Conservation (phyloP, 2,113 vertebrate genomes). For the Coregonus clupeaformis region DNA sequence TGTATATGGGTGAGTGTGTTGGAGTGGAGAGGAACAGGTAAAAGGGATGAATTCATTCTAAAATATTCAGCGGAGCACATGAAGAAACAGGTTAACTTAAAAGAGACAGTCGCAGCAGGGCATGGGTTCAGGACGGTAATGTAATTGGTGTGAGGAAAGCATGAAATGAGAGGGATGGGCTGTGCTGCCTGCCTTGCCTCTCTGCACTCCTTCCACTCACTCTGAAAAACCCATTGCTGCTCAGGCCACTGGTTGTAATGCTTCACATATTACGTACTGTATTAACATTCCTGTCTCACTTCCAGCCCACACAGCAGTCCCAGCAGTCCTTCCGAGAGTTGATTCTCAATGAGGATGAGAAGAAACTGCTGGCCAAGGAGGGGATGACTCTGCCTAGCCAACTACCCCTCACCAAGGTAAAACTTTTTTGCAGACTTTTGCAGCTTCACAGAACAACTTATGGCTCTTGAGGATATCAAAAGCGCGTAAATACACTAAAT, state of each 20-base stretch:
- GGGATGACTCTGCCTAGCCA: conserved; percentile 85
- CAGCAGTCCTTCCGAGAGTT: conserved; percentile 82
- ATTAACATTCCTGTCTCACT: conserved; percentile 34
- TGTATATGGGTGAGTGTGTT: neutral
- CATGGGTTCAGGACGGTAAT: neutral
- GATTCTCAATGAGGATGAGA: conserved; percentile 91
- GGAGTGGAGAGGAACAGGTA: neutral
- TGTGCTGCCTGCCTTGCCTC: conserved; percentile 14
- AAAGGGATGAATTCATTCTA: too few species aligned
- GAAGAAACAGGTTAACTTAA: neutral
- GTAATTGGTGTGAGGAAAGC: conserved; percentile 42
- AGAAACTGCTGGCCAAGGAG: conserved; percentile 90
- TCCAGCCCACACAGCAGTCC: conserved; percentile 55
- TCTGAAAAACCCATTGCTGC: neutral
- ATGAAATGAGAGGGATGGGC: conserved; percentile 43
- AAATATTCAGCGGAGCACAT: too few species aligned
- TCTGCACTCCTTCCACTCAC: conserved; percentile 30
- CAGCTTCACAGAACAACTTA: neutral
- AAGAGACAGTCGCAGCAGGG: conserved; percentile 31
- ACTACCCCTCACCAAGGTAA: conserved; percentile 92
- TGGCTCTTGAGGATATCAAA: neutral
- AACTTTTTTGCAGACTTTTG: neutral
- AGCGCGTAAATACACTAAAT: neutral
- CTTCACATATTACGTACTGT: neutral
- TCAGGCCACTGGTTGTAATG: neutral